Base-by-base conservation (phyloP, 2,888 invertebrate species). In the Mechanitis mazaeus region DNA sequence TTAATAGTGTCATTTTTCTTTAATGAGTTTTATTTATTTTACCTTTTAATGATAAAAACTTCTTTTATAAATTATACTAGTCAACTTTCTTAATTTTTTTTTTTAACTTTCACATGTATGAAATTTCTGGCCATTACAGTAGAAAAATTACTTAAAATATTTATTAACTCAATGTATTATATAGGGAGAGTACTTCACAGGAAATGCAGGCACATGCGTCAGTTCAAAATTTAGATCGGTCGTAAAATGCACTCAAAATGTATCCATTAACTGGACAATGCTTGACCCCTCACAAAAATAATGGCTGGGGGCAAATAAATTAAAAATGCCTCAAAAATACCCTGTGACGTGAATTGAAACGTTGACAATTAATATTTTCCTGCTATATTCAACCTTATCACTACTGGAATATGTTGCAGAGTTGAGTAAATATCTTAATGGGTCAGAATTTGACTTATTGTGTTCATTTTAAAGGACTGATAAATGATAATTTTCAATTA, bases 311-410 rank as follows among this genome's bases (percentile, higher is more conserved):
- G 83, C 87, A 87, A 82, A 88, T 90, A 89, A 89, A 90, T 90
- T 90, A 90, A 90, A 90, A 90, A 87, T 87, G 82, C 77, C 71
- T 87, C 86, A 83, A 87, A 87, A 88, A 87, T 86, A 83, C 84
- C 88, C 85, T 85, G 50, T 85, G 85, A 84, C 80, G 77, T 74
- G 62, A 38, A 55, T 55, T 11, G 38, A 38, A 58, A 54, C 57
- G 35, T 56, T 54, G 56, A 54, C 58, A 54, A 55, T 55, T 11
- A 33, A 6, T 33, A 47, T 20, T 20, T 47, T 12, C 11, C 31
- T 31, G 31, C 55, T 12, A 56, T 56, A 35, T 38, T 60, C 31
- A 45, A 2, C 54, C 31, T 12, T 63, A 57, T 57, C 12, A 3
- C n/a, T 4, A 42, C 50, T 1, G 0, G 0, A 0, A 4, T 57